phyloP scores from a whole-genome alignment of 2,113 vertebrate species.

The Fulica atra region DNA sequence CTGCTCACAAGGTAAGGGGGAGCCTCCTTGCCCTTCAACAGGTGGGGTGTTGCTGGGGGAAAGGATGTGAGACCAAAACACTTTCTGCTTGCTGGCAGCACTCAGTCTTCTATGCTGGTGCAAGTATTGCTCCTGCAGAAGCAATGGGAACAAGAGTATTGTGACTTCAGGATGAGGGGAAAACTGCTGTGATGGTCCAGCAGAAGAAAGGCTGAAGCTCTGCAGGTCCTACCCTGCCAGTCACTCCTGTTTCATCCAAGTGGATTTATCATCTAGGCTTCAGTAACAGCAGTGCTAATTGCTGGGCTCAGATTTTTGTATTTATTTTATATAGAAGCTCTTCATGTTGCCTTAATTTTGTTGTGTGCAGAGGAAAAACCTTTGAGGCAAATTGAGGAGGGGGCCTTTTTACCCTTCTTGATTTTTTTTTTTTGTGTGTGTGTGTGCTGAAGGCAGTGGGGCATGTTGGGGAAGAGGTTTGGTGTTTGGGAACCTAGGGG shows the following conservation, averaged over 20 bases:
- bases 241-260: neutral
- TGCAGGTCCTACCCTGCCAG: neutral
- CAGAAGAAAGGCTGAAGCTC: neutral
- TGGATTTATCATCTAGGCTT: neutral
- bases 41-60: neutral
- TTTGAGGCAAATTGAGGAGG: neutral
- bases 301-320: neutral
- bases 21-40: neutral
- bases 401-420: too few species aligned
- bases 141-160: neutral
- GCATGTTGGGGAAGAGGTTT: too few species aligned
- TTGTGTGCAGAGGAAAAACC: neutral
- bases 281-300: neutral
- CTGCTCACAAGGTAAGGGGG: neutral
- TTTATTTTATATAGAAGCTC: neutral
- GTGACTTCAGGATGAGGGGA: neutral
- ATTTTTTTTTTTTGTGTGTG: too few species aligned
- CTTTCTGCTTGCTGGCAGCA: neutral
- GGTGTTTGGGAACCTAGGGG: too few species aligned
- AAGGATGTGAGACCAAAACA: rapidly evolving
- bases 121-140: neutral
- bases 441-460: too few species aligned
- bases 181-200: neutral
- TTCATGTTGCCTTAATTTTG: neutral
- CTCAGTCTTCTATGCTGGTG: neutral